Base-by-base conservation (phyloP, 2,888 invertebrate genomes). In the Brenthis daphne region DNA sequence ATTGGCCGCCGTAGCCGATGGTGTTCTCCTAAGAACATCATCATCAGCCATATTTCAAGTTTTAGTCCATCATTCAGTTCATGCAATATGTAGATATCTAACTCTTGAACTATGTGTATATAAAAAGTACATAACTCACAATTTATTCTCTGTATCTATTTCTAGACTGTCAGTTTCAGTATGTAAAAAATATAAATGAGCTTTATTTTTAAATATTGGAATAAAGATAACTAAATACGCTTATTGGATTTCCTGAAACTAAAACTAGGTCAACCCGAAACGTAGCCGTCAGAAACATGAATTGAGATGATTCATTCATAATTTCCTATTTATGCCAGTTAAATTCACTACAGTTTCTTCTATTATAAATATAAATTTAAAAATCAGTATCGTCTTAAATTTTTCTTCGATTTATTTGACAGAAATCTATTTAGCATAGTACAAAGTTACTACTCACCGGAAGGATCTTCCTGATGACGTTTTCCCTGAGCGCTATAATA, bases 251-350 rank as follows among this genome's bases (percentile, higher is more conserved):
- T 47, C 37, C 67, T 51, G 60, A 33, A 50, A 60, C 58, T 54
- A 54, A 65, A 67, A 67, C 55, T 67, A 55, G 61, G 61, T 67
- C 61, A 33, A 50, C 48, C 50, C 33, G 50, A 61, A 67, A 61
- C 56, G n/a, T 50, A 61, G 55, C 67, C 43, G 53, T 43, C 51
- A 53, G 65, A 58, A 57, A 47, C 65, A 58, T 37, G 50, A 51
- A 58, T 51, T 65, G 51, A n/a, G 57, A 43, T 60, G 55, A 54
- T 33, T 67, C 55, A 67, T 67, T 60, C 37, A 65, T 51, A 57
- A 53, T 63, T 63, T 63, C 57, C 47, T 67, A 60, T 67, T 60
- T 66, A 60, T 55, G 16, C 48, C 55, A 60, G 47, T 55, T 50
- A 16, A 60, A 12, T 57, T 65, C 6, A 14, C 64, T 55, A 33